Conservation (phyloP, 2,113 vertebrate genomes). For the Gymnarchus niloticus region DNA sequence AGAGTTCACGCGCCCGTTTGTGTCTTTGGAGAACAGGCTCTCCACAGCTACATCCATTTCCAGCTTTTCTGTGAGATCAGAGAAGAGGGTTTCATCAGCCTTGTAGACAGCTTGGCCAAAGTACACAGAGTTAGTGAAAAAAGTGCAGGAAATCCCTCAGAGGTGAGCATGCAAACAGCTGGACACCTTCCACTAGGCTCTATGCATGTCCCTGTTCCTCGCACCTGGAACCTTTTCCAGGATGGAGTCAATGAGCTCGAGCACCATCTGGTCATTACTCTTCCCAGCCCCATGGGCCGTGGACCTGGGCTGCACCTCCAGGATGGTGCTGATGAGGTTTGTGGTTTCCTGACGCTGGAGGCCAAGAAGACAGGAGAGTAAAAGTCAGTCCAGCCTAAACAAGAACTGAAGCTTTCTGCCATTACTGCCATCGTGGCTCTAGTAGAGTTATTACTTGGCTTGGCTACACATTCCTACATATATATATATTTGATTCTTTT, state of each 20-base stretch:
- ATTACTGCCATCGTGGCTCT: background rate
- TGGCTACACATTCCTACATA: background rate
- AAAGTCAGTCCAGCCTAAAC: background rate
- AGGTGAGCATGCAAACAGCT: background rate
- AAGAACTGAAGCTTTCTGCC: conserved; percentile 21
- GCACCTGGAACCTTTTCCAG: conserved; percentile 60
- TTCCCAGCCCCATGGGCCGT: conserved; percentile 57
- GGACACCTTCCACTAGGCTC: background rate
- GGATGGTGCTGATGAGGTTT: conserved; percentile 62
- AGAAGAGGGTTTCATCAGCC: background rate
- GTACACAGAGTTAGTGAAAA: background rate
- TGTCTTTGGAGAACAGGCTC: conserved; percentile 61
- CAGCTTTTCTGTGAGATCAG: conserved; percentile 56
- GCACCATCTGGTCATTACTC: conserved; percentile 69
- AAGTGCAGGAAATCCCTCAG: background rate
- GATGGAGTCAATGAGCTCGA: conserved; percentile 59
- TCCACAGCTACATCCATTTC: conserved; percentile 66
- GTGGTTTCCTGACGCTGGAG: conserved; percentile 64
- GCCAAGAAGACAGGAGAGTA: conserved; percentile 9
- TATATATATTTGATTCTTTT: too few relatives aligned
- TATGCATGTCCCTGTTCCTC: background rate
- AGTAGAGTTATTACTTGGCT: background rate
- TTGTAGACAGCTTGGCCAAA: too few relatives aligned
- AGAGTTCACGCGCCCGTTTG: conserved; percentile 64
- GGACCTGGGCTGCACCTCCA: conserved; percentile 68